phyloP scores from a whole-genome alignment of 2,797 vertebrate genomes.

The Hippoglossus hippoglossus region DNA sequence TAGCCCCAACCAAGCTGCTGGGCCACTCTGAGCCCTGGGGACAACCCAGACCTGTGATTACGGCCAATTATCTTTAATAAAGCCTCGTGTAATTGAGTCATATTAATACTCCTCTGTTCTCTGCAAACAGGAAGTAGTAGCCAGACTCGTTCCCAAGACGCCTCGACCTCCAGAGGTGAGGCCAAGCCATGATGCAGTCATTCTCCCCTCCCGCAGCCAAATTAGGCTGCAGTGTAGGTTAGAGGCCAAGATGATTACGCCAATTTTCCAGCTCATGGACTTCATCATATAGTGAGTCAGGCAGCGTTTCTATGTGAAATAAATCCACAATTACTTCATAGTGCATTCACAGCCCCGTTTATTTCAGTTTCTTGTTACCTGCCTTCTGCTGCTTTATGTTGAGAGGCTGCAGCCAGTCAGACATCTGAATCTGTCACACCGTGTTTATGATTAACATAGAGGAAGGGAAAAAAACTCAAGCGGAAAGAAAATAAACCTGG shows the following conservation, averaged over 20 bases:
- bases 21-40: conserved; percentile 44
- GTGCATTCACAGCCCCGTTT: conserved; percentile 1
- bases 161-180: conserved; percentile 59
- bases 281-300: conserved; percentile 66
- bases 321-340: conserved; percentile 34
- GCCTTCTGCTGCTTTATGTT: conserved; percentile 17
- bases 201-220: conserved; percentile 57
- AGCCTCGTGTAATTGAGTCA: conserved; percentile 72
- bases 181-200: conserved; percentile 59
- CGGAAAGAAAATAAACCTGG: conserved; percentile 66
- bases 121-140: conserved; percentile 66
- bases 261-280: conserved; percentile 79
- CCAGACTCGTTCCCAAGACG: conserved; percentile 60
- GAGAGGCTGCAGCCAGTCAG: conserved; percentile 41
- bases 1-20: conserved; percentile 47
- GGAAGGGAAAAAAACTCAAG: conserved; percentile 42
- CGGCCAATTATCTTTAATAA: conserved; percentile 80
- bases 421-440: conserved; percentile 60
- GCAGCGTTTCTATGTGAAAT: conserved; percentile 33
- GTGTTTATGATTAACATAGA: conserved; percentile 61
- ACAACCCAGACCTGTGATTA: conserved; percentile 72
- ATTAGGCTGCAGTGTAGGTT: conserved; percentile 66
- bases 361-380: conserved; percentile 34
- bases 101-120: conserved; percentile 72
- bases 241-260: conserved; percentile 76